These are phyloP conservation scores for Cydia amplana DNA, from an alignment of 1,140 invertebrate species.

Conservation along the genomic window DNA sequence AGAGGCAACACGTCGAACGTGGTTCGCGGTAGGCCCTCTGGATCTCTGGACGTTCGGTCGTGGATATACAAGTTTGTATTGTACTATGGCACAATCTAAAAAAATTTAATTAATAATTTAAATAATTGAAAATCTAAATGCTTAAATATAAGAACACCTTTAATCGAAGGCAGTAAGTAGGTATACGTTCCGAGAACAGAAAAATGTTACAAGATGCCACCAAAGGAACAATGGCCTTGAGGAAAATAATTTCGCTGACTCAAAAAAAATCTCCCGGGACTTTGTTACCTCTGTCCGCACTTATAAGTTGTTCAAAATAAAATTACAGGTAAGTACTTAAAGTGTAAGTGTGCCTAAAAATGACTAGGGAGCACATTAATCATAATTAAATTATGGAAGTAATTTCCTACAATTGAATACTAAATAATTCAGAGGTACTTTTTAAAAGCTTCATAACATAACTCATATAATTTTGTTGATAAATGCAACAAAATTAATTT, in stretches of 20 bases:
- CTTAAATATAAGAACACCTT: slow-evolving; percentile 24
- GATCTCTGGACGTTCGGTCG: background rate
- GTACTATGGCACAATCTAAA: slow-evolving; percentile 23
- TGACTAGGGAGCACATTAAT: slow-evolving; percentile 54
- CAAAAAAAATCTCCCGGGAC: slow-evolving; percentile 34
- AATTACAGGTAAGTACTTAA: slow-evolving; percentile 50
- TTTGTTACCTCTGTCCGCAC: slow-evolving; percentile 35
- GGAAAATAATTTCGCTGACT: background rate
- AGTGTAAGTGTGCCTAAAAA: slow-evolving; percentile 40
- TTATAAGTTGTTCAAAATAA: slow-evolving; percentile 40
- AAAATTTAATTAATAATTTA: slow-evolving; percentile 4
- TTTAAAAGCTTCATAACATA: slow-evolving; percentile 28
- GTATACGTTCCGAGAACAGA: slow-evolving; percentile 9
- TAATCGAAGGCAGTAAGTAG: slow-evolving; percentile 25
- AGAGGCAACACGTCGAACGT: too few relatives aligned
- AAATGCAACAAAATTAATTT: slow-evolving; percentile 66
- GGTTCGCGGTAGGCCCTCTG: too few relatives aligned
- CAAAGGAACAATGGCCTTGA: background rate
- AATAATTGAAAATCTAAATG: slow-evolving; percentile 14
- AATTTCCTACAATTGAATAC: slow-evolving; percentile 43
- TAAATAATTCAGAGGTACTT: slow-evolving; percentile 41
- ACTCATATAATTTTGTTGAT: slow-evolving; percentile 38
- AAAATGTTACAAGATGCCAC: background rate
- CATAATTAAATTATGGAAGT: slow-evolving; percentile 45
- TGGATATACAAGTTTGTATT: background rate